These are phyloP conservation scores for Cyanistes caeruleus DNA, from an alignment of 2,113 vertebrate species.

Conservation along the genomic window DNA sequence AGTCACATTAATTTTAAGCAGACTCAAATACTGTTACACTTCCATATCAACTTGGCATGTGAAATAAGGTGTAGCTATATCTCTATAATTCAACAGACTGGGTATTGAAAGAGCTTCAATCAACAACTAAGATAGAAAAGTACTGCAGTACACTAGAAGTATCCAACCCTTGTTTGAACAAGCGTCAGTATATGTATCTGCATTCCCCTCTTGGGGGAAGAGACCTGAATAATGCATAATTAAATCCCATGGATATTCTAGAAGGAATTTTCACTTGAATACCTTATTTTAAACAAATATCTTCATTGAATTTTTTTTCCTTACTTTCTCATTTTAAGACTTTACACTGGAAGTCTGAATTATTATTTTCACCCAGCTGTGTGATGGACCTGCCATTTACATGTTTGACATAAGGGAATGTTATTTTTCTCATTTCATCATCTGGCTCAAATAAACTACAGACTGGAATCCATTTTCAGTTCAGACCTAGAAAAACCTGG, in stretches of 20 bases:
- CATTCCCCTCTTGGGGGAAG: not conserved
- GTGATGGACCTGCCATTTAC: not conserved
- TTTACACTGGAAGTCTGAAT: not conserved
- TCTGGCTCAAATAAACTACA: not conserved
- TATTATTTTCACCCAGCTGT: not conserved
- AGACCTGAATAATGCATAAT: not conserved
- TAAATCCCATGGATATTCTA: not conserved
- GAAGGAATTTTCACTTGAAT: not conserved
- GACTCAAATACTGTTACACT: not conserved
- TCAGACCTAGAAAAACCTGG: not conserved
- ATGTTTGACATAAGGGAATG: not conserved
- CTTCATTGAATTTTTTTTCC: fast-evolving
- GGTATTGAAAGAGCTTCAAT: not conserved
- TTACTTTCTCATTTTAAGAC: not conserved
- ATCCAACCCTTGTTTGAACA: not conserved
- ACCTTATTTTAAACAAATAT: not conserved
- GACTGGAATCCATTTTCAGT: not conserved
- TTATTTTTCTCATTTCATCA: not conserved
- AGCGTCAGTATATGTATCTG: not conserved
- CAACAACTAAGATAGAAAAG: not conserved
- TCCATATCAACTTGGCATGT: not conserved
- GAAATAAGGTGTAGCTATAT: not conserved
- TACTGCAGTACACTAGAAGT: not conserved
- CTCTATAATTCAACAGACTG: not conserved
- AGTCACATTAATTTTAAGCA: not conserved